Conservation (phyloP, 2,797 vertebrate genomes). For the Lepus oiostolus region DNA sequence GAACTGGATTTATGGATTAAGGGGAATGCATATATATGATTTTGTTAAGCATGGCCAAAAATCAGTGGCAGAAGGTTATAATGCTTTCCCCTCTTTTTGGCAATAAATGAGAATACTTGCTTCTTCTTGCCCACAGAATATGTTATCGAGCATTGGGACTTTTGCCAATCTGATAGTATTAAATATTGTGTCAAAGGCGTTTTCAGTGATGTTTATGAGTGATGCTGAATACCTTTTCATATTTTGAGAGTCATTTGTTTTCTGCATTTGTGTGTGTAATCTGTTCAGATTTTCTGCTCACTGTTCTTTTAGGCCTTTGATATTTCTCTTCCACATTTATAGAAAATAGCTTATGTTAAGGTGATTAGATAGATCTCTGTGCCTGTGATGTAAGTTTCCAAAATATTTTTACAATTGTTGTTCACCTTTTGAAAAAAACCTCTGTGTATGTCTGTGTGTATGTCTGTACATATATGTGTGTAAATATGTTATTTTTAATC, state of each 20-base stretch:
- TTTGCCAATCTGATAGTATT: not conserved
- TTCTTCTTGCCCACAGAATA: not conserved
- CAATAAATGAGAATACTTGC: not conserved
- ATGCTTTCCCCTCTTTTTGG: not conserved
- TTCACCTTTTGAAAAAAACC: not conserved
- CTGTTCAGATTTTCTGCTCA: not conserved
- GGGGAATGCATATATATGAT: not conserved
- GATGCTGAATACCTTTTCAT: not conserved
- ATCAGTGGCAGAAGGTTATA: not conserved
- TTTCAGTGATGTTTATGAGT: conserved; percentile 20
- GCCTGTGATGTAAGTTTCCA: not conserved
- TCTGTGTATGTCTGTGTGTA: not conserved
- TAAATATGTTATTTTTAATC: not conserved
- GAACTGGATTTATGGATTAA: conserved; percentile 21
- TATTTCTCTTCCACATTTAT: conserved; percentile 45
- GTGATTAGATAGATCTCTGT: conserved; percentile 5
- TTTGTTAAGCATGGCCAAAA: not conserved
- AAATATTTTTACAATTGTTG: not conserved
- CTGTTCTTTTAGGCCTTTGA: not conserved
- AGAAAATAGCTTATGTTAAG: not conserved
- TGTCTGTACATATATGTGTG: not conserved
- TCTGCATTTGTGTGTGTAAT: not conserved
- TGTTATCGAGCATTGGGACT: not conserved
- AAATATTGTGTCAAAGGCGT: not conserved
- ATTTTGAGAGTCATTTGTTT: not conserved